Conservation (phyloP, 2,888 invertebrate species). For the Eumerus sabulonum region DNA sequence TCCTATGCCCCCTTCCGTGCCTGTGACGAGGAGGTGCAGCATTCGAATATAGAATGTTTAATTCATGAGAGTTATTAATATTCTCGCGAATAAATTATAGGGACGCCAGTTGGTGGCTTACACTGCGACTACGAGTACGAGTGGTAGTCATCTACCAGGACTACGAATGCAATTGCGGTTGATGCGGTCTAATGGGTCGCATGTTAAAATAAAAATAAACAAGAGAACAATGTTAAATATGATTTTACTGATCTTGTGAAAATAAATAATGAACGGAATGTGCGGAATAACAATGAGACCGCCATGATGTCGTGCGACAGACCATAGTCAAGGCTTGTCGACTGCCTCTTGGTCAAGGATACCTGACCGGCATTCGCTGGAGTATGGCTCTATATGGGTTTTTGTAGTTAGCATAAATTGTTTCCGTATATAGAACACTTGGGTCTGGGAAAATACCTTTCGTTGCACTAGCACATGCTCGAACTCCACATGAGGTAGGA, state of each 20-base stretch:
- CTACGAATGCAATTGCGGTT: too few relatives aligned
- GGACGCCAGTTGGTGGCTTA: slow-evolving; percentile 27
- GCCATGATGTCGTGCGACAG: slow-evolving; percentile 21
- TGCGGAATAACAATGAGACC: slow-evolving; percentile 56
- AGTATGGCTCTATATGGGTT: slow-evolving; percentile 38
- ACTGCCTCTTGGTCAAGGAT: slow-evolving; percentile 53
- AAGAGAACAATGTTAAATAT: slow-evolving; percentile 50
- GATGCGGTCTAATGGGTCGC: slow-evolving; percentile 46
- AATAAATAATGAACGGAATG: slow-evolving; percentile 2
- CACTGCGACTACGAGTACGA: neutral
- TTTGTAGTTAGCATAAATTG: slow-evolving; percentile 56
- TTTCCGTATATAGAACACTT: slow-evolving; percentile 52
- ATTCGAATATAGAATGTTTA: slow-evolving; percentile 60
- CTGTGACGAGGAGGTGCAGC: slow-evolving; percentile 15
- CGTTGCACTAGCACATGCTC: too few relatives aligned
- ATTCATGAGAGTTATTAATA: slow-evolving; percentile 66
- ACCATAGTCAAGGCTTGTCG: slow-evolving; percentile 1
- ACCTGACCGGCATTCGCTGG: slow-evolving; percentile 49
- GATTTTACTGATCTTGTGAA: slow-evolving; percentile 40
- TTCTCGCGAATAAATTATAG: slow-evolving; percentile 56
- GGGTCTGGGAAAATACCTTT: slow-evolving; percentile 26
- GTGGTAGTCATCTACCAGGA: neutral
- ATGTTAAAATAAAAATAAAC: slow-evolving; percentile 17
- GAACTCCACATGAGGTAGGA: too few relatives aligned
- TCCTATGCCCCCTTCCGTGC: neutral